Percentiles rank a stretch among this genome's conserved stretches.
Evolutionary conservation across 2,888 invertebrate species (phyloP).

Genomic region (Drosophila neonasuta): DNA sequence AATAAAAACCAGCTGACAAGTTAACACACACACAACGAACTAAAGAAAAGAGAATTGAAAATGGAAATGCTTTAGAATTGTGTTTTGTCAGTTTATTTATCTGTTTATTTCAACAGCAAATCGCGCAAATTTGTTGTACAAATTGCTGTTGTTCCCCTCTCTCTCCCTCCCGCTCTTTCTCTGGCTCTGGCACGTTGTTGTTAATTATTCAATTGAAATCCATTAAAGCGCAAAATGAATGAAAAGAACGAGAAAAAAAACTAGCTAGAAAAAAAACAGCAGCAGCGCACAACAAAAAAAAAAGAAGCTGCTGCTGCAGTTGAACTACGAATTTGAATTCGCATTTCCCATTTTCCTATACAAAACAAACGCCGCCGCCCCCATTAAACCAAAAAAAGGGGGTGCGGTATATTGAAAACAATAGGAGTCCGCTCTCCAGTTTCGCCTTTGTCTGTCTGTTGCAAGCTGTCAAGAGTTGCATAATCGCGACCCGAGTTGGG

Average conservation of each 20-base stretch:
- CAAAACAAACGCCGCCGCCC: slow-evolving; percentile 35
- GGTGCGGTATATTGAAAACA: slow-evolving; percentile 33
- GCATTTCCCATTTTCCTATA: slow-evolving; percentile 41
- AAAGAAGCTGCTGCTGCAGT: neutral
- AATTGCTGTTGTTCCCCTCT: slow-evolving; percentile 45
- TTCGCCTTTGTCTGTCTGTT: slow-evolving; percentile 9
- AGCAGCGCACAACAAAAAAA: slow-evolving; percentile 16
- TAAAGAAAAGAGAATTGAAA: slow-evolving; percentile 7
- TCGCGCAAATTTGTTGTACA: slow-evolving; percentile 69
- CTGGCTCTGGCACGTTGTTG: slow-evolving; percentile 55
- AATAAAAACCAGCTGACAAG: slow-evolving; percentile 39
- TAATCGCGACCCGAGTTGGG: slow-evolving; percentile 55
- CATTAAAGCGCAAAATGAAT: slow-evolving; percentile 65
- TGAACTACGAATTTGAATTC: slow-evolving; percentile 8
- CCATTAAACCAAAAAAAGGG: slow-evolving; percentile 19
- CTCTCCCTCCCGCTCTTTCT: slow-evolving; percentile 5
- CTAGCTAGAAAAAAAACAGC: slow-evolving; percentile 12
- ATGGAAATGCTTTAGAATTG: slow-evolving; percentile 20
- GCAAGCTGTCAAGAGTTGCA: slow-evolving; percentile 54
- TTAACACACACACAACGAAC: slow-evolving; percentile 9
- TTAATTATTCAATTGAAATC: slow-evolving; percentile 81
- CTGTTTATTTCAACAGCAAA: slow-evolving; percentile 59
- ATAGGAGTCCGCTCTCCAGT: slow-evolving; percentile 37
- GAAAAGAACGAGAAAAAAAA: slow-evolving; percentile 29
- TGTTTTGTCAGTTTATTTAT: slow-evolving; percentile 40